phyloP scores from a whole-genome alignment of 2,888 invertebrate species.

The Monoplex corrugatus region DNA sequence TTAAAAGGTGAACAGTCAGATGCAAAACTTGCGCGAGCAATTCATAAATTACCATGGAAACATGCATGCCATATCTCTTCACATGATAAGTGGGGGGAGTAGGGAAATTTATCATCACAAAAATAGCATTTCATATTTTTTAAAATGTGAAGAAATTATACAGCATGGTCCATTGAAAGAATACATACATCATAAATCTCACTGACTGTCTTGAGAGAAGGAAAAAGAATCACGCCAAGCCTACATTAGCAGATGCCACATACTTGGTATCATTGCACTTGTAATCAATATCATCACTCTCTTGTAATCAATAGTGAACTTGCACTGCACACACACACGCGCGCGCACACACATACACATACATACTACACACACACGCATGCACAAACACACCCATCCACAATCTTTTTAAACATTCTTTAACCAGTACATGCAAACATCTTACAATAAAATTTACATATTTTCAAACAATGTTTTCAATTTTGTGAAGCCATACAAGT shows the following conservation, averaged over 20 bases:
- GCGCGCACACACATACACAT: not conserved
- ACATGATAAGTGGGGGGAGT: not conserved
- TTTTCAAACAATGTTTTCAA: no score
- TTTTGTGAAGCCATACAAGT: no score
- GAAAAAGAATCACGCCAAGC: no score
- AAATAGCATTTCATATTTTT: conserved; percentile 16
- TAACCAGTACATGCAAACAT: no score
- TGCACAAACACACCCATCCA: not conserved
- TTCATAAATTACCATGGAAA: conserved; percentile 2
- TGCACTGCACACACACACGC: no score
- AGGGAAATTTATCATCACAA: not conserved
- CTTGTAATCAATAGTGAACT: no score
- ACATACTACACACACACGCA: conserved; percentile 35
- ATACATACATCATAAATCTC: not conserved
- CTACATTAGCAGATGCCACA: no score
- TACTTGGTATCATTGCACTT: no score
- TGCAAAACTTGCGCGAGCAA: not conserved
- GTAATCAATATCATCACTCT: no score
- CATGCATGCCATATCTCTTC: conserved; percentile 12
- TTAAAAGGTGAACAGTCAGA: conserved; percentile 38
- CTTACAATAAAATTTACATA: no score
- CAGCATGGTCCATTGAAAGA: conserved; percentile 16
- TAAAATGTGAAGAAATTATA: not conserved
- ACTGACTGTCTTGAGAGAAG: not conserved
- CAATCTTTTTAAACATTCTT: not conserved